phyloP scores from a whole-genome alignment of 2,113 vertebrate genomes.

The Rhinogobius similis region DNA sequence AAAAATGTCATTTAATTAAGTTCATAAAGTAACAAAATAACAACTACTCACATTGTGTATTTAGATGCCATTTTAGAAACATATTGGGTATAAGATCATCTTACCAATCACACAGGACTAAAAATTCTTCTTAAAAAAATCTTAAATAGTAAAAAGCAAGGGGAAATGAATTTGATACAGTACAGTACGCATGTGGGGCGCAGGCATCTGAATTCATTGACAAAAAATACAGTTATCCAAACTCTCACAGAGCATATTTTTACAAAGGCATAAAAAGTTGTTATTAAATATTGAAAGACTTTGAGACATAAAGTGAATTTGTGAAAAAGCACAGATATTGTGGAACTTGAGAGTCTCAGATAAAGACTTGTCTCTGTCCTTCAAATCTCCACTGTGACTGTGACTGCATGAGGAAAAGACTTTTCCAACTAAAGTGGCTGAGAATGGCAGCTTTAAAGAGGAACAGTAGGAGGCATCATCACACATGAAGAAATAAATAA shows the following conservation, averaged over 20 bases:
- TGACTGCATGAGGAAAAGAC: constrained; percentile 8
- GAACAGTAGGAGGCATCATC: constrained; percentile 51
- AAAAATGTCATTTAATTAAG: no score
- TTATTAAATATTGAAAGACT: background rate
- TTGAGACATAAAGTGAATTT: background rate
- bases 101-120: no score
- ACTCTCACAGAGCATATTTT: background rate
- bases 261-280: background rate
- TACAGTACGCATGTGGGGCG: background rate
- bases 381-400: constrained; percentile 26
- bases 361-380: constrained; percentile 46
- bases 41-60: no score
- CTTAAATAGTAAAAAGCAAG: no score
- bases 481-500: constrained; percentile 27
- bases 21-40: no score
- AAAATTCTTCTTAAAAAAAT: no score
- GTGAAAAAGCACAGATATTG: constrained; percentile 4
- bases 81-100: no score
- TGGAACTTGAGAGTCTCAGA: constrained; percentile 36
- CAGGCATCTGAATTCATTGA: background rate
- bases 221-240: no score
- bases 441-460: constrained; percentile 40
- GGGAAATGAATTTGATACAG: no score
- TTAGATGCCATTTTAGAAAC: no score
- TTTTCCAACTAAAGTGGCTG: constrained; percentile 34